Evolutionary conservation across 2,797 vertebrate genomes (phyloP), one percentile per base, ranked within the genome.

Genomic region (Helostoma temminkii): DNA sequence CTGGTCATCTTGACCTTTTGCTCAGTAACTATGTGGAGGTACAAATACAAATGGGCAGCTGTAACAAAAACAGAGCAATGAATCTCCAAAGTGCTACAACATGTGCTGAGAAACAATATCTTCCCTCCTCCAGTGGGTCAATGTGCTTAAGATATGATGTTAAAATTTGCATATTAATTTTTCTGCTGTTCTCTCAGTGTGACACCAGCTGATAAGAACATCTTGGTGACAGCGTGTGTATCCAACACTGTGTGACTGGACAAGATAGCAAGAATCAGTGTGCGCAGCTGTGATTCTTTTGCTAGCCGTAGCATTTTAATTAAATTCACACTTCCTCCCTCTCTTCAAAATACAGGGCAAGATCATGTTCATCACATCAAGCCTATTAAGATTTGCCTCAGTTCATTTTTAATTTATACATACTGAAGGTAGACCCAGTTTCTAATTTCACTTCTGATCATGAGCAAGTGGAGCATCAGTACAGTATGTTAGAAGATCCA

Each of bases 131-230:
- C 15, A 34, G 49, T 59, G 68, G 67, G 71, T 79, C 65, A 69
- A 52, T 71, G 64, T 66, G 46, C 58, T 66, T 58, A 60, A 72
- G 39, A 84, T 83, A 50, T 22, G 46, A 66, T 59, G 71, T 66
- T 9, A 11, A 42, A 53, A 82, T 81, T 49, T 87, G 78, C 75
- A 88, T 83, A 74, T 80, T 78, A 5, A 82, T 80, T 88, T 74
- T 78, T 45, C 50, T 71, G 55, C 59, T 32, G 53, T 65, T 73
- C 34, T 60, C 37, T 60, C 74, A 53, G 66, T 76, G 61, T 72
- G 58, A 56, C 61, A 54, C 24, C 67, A 72, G 42, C 69, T 82
- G 87, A 90, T 89, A 88, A 85, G 66, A 59, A 24, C 3, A 1
- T 62, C 68, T 60, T 55, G 32, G 70, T 76, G 76, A 82, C 57